These are phyloP conservation scores for Caerostris extrusa DNA, from an alignment of 1,140 invertebrate genomes.

Conservation along the genomic window DNA sequence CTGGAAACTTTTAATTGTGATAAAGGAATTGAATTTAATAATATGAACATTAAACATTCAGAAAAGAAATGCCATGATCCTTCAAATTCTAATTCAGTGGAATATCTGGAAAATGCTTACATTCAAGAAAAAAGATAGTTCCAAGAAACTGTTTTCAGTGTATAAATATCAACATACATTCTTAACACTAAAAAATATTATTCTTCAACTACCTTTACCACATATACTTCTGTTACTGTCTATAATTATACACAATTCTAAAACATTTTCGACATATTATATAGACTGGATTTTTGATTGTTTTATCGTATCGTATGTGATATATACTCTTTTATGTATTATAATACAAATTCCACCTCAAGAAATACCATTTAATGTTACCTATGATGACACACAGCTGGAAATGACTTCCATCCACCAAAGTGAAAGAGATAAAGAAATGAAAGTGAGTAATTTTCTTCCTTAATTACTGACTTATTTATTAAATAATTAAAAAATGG, in stretches of 20 bases:
- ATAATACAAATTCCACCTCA: neutral
- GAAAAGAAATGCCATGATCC: neutral
- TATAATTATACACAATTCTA: slow-evolving; percentile 52
- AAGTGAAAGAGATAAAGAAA: neutral
- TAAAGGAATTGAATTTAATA: neutral
- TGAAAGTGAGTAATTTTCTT: slow-evolving; percentile 2
- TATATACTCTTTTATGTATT: slow-evolving; percentile 24
- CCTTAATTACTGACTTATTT: too few relatives aligned
- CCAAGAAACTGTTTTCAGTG: neutral
- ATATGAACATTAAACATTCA: slow-evolving; percentile 4
- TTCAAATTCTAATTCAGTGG: neutral
- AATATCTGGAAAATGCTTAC: slow-evolving; percentile 45
- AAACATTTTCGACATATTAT: slow-evolving; percentile 37
- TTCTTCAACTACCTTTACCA: slow-evolving; percentile 20
- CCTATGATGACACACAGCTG: neutral
- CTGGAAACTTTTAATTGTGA: neutral
- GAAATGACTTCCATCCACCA: slow-evolving; percentile 37
- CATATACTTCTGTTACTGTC: slow-evolving; percentile 30
- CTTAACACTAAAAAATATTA: neutral
- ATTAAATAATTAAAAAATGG: too few relatives aligned
- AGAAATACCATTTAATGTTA: neutral
- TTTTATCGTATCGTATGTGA: slow-evolving; percentile 43
- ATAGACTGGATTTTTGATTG: slow-evolving; percentile 53
- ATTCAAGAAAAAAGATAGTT: too few relatives aligned
- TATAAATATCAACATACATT: neutral